phyloP scores from a whole-genome alignment of 2,797 vertebrate genomes.

The Megaceryle alcyon region DNA sequence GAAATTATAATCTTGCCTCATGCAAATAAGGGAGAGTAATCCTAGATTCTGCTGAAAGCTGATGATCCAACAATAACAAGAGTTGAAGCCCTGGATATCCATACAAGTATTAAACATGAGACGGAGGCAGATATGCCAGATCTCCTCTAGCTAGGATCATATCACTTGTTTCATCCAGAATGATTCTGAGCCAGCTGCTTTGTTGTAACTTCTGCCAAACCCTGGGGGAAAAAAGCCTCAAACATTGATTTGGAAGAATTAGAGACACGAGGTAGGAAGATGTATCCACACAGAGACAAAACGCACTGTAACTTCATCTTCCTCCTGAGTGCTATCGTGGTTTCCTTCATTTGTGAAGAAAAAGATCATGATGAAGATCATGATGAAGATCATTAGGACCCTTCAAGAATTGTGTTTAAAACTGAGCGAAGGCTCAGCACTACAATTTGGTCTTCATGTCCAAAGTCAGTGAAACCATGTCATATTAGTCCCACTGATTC shows the following conservation, averaged over 20 bases:
- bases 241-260: background rate
- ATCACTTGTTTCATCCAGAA: background rate
- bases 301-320: background rate
- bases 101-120: background rate
- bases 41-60: background rate
- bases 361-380: background rate
- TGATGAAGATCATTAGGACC: background rate
- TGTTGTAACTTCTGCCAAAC: background rate
- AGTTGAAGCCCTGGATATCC: background rate
- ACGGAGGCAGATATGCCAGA: background rate
- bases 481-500: background rate
- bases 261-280: background rate
- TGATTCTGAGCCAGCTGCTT: background rate
- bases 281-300: background rate
- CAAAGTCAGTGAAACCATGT: background rate
- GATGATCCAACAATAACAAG: background rate
- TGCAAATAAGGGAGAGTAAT: background rate
- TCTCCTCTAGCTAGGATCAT: background rate
- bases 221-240: background rate
- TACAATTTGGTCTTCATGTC: background rate
- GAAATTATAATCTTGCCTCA: background rate
- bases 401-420: background rate
- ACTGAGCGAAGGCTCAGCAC: background rate
- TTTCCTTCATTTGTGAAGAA: background rate
- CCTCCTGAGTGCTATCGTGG: background rate